Evolutionary conservation across 2,888 invertebrate species (phyloP).

Genomic region (Drosophila diplacantha): DNA sequence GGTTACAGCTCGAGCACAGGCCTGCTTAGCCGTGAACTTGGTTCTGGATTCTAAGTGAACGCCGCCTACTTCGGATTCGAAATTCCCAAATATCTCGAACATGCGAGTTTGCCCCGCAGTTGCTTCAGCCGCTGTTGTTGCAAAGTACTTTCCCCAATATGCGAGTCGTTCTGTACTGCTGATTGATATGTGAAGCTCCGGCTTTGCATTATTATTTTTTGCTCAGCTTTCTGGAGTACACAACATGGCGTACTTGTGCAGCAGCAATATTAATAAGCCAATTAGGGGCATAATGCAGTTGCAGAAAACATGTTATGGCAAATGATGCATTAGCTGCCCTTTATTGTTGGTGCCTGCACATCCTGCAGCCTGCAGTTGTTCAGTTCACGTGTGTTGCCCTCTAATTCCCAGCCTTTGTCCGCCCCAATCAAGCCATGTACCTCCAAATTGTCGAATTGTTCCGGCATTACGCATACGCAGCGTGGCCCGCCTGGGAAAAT

Average conservation of each 20-base stretch:
- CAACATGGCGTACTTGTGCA: not conserved
- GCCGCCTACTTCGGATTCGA: not conserved
- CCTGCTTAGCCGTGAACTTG: not conserved
- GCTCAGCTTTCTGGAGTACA: accelerated
- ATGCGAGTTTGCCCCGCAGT: no score
- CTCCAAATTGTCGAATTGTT: not conserved
- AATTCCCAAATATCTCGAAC: no score
- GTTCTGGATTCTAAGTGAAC: not conserved
- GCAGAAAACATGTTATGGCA: not conserved
- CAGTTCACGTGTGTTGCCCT: not conserved
- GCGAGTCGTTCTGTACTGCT: not conserved
- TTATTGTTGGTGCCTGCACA: not conserved
- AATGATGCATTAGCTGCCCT: not conserved
- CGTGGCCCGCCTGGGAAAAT: conserved; percentile 23
- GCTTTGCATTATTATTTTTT: not conserved
- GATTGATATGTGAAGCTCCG: not conserved
- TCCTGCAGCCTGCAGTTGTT: not conserved
- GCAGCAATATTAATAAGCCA: not conserved
- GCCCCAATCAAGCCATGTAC: not conserved
- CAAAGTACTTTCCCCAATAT: not conserved
- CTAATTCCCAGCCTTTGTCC: conserved; percentile 8
- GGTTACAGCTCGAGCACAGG: not conserved
- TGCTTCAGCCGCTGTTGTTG: no score
- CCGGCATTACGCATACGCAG: conserved; percentile 59
- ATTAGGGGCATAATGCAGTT: not conserved